Percentiles rank a stretch among this genome's conserved stretches.
Evolutionary conservation across 2,888 invertebrate genomes (phyloP).

Genomic region (Chorisops tibialis): DNA sequence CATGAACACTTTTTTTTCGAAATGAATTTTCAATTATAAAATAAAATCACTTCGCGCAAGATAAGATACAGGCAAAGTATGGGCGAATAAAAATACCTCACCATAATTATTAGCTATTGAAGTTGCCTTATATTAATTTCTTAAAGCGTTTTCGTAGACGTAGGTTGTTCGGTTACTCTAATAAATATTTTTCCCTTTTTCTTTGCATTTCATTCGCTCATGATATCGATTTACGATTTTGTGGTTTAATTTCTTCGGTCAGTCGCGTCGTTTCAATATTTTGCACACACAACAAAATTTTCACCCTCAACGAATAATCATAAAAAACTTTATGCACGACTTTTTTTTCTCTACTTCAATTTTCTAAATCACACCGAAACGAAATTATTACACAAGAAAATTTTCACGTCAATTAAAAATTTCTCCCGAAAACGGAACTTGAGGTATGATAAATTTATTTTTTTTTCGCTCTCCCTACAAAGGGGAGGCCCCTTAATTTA

Average conservation of each 20-base stretch:
- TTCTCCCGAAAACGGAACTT: no score
- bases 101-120: no score
- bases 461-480: no score
- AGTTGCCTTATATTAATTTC: no score
- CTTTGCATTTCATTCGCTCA: slow-evolving; percentile 34
- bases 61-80: no score
- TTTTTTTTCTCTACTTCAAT: not conserved
- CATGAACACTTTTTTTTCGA: no score
- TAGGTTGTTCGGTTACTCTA: not conserved
- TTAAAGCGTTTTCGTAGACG: no score
- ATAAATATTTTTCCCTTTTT: slow-evolving; percentile 11
- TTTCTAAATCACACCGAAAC: slow-evolving; percentile 17
- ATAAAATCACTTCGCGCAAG: no score
- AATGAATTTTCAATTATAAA: no score
- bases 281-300: no score
- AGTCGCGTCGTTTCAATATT: not conserved
- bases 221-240: slow-evolving; percentile 40
- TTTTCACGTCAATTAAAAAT: slow-evolving; percentile 22
- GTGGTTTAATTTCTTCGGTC: slow-evolving; percentile 19
- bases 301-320: not conserved
- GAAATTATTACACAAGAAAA: slow-evolving; percentile 20
- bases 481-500: not conserved
- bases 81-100: no score
- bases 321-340: slow-evolving; percentile 7
- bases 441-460: no score